A percentile compares a stretch with the other conserved stretches of the same genome.
Conservation (phyloP, 2,113 vertebrate genomes). For the Channa maculata region DNA sequence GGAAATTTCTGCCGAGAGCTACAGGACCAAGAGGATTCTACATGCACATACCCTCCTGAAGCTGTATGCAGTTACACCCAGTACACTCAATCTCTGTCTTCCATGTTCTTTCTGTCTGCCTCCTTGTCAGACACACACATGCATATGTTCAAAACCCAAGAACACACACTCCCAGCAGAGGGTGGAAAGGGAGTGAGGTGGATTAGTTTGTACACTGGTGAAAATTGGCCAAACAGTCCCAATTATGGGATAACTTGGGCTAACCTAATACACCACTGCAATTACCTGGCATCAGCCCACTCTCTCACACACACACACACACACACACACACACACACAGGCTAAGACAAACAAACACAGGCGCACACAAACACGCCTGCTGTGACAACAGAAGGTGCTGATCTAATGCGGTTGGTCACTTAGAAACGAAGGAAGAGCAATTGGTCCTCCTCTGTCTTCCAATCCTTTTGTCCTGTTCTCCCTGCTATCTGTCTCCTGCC, state of each 20-base stretch:
- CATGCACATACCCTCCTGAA: conserved; percentile 15
- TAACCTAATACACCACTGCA: conserved; percentile 85
- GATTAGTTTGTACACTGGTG: conserved; percentile 84
- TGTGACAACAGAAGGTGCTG: conserved; percentile 80
- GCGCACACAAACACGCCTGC: conserved; percentile 66
- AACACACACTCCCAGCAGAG: conserved; percentile 48
- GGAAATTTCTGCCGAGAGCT: not conserved
- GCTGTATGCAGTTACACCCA: conserved; percentile 5
- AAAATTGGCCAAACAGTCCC: conserved; percentile 85
- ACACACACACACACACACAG: conserved; percentile 46
- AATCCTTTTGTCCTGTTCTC: conserved; percentile 67
- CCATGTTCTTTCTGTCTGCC: conserved; percentile 16
- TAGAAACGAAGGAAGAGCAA: conserved; percentile 74
- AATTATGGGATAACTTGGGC: conserved; percentile 83
- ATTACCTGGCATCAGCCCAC: conserved; percentile 81
- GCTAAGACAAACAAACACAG: conserved; percentile 53
- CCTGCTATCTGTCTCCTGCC: conserved; percentile 69
- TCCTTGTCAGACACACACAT: conserved; percentile 9
- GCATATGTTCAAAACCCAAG: conserved; percentile 38
- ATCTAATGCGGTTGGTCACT: conserved; percentile 80
- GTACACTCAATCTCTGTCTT: conserved; percentile 39
- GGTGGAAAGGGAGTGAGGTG: conserved; percentile 69
- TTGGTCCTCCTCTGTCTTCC: conserved; percentile 69
- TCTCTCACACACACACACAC: conserved; percentile 45
- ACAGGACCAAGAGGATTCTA: not conserved